phyloP scores from a whole-genome alignment of 2,888 invertebrate species.

The Eupeodes luniger region DNA sequence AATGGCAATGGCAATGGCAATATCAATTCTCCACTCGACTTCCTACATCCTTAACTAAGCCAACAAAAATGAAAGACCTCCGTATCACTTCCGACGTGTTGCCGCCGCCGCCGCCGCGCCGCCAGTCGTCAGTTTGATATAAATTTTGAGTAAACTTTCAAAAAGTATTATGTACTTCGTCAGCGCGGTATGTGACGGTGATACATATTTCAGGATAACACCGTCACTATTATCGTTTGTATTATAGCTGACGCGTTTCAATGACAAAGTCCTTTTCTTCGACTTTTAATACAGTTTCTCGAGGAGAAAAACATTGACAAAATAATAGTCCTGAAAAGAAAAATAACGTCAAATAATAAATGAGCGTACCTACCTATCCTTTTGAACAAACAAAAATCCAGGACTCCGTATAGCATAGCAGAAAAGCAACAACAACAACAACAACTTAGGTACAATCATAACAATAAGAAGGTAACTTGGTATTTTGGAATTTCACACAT shows the following conservation, averaged over 20 bases:
- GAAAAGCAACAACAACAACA: conserved; percentile 15
- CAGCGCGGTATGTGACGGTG: conserved; percentile 28
- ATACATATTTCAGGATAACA: conserved; percentile 64
- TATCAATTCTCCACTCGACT: conserved; percentile 61
- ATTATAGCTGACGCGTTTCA: conserved; percentile 39
- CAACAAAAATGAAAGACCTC: background rate
- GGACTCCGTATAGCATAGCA: conserved; percentile 8
- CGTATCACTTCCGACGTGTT: conserved; percentile 22
- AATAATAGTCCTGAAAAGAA: conserved; percentile 22
- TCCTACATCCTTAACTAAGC: background rate
- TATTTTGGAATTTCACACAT: conserved; percentile 68
- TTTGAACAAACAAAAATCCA: conserved; percentile 6
- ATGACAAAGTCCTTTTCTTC: background rate
- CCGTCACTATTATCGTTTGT: conserved; percentile 45
- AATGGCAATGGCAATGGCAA: conserved; percentile 19
- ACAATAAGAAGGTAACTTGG: conserved; percentile 58
- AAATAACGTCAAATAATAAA: conserved; percentile 30
- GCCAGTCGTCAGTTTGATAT: background rate
- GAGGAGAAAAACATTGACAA: conserved; percentile 34
- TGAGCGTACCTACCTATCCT: conserved; percentile 8
- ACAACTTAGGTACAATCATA: conserved; percentile 12
- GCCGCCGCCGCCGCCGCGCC: no score
- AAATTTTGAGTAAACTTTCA: conserved; percentile 47
- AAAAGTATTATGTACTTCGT: conserved; percentile 1
- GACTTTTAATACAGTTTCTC: conserved; percentile 37